Base-by-base conservation (phyloP, 2,888 invertebrate genomes). In the Geotrupes spiniger region DNA sequence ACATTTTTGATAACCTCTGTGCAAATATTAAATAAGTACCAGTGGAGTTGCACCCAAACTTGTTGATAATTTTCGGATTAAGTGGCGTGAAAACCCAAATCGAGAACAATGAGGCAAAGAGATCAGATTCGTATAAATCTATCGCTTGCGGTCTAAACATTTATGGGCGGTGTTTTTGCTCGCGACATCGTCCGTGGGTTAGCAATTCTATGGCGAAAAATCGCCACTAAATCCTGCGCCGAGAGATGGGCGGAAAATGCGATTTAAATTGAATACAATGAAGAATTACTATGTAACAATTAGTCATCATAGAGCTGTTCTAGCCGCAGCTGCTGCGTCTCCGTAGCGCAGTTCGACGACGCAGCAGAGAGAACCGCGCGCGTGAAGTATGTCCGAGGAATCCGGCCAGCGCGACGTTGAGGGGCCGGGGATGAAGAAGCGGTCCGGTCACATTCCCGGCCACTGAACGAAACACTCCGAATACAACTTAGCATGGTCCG, bases 361-460 rank as follows among this genome's bases (percentile, higher is more conserved):
- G 56, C 44, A 46, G 49, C 46, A 47, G 49, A 50, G 36, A 43
- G 39, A 46, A n/a, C 21, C 54, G 21, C 50, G 54, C 57, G 60
- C 61, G 60, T 63, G 61, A 63, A 59, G 61, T 64, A 62, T 60
- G 59, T 59, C 55, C 56, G 56, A 49, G 60, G 62, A 61, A 62
- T 62, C 56, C 58, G 42, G 51, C 54, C 53, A 49, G 55, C 53
- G 58, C 59, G 56, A 55, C 59, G 56, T 52, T 48, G 61, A 57
- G 59, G 59, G 59, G 60, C 54, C 52, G 49, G 53, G 57, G 57
- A 53, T 52, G 60, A 61, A 61, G 63, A 63, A 64, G 63, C 61
- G 57, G 64, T 64, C 57, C 54, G 60, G 62, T 53, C 57, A 54
- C 63, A 64, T 63, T 64, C 65, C 61, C 65, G 59, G 52, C 57